These are phyloP conservation scores for Nasua narica DNA, from an alignment of 2,797 vertebrate species.

Conservation along the genomic window DNA sequence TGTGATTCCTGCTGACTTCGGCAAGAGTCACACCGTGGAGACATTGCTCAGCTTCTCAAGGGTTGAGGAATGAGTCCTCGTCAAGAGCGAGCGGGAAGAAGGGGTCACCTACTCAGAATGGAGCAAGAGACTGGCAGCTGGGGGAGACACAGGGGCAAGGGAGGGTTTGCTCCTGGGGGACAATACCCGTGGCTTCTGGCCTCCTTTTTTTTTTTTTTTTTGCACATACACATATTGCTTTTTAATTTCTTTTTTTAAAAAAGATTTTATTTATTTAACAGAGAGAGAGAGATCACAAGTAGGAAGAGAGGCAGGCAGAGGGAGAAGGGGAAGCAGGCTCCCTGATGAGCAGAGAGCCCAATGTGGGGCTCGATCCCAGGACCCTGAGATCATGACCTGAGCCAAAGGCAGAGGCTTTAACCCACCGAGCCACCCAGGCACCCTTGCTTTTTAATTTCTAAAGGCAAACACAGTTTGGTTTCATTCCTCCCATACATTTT, in stretches of 20 bases:
- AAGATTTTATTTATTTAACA: background rate
- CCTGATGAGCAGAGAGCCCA: rapidly evolving
- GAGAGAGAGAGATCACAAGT: background rate
- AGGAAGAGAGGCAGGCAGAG: background rate
- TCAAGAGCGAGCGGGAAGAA: background rate
- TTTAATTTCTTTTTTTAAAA: background rate
- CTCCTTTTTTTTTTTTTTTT: background rate
- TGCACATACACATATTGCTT: no score
- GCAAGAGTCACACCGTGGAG: background rate
- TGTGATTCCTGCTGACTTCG: background rate
- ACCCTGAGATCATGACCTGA: background rate
- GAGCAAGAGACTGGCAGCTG: background rate
- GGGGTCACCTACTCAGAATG: background rate
- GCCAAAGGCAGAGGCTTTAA: background rate
- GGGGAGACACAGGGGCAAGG: background rate
- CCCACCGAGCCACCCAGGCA: background rate
- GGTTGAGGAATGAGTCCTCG: background rate
- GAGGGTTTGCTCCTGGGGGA: background rate
- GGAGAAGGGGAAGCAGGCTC: background rate
- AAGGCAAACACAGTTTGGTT: no score
- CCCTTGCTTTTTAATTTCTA: no score
- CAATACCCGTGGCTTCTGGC: background rate
- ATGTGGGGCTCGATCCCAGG: background rate
- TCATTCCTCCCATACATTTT: no score
- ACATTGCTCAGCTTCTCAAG: background rate